Conservation (phyloP, 1,140 invertebrate genomes). For the Brachionus koreanus region DNA sequence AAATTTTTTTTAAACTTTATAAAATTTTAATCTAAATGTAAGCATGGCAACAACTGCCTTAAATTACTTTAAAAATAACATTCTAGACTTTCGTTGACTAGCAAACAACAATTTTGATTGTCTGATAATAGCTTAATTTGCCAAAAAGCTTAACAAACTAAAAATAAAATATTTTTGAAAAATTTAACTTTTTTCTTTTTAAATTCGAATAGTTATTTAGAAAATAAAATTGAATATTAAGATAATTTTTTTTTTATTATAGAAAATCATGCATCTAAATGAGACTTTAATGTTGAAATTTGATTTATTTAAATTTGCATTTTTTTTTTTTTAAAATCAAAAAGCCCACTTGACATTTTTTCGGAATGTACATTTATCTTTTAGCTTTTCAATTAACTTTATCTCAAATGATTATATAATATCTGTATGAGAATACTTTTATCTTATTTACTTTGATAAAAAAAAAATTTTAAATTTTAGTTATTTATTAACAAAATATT, state of each 20-base stretch:
- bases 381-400: not conserved
- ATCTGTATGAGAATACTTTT: not conserved
- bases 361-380: not conserved
- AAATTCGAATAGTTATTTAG: too few relatives aligned
- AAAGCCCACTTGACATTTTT: slow-evolving; percentile 5
- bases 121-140: too few relatives aligned
- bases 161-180: too few relatives aligned
- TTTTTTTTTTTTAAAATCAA: not conserved
- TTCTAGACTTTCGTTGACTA: not conserved
- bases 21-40: not conserved
- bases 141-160: too few relatives aligned
- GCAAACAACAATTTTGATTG: not conserved
- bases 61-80: not conserved
- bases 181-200: too few relatives aligned
- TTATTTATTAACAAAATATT: slow-evolving; percentile 24
- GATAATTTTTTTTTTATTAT: too few relatives aligned
- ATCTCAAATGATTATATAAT: not conserved
- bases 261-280: not conserved
- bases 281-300: not conserved
- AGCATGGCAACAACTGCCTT: not conserved
- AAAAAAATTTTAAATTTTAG: too few relatives aligned
- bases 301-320: not conserved
- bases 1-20: not conserved
- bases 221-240: too few relatives aligned
- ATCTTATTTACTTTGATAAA: not conserved